Evolutionary conservation across 2,797 vertebrate genomes (phyloP), one percentile per base, ranked within the genome.

Genomic region (Ispidina picta): DNA sequence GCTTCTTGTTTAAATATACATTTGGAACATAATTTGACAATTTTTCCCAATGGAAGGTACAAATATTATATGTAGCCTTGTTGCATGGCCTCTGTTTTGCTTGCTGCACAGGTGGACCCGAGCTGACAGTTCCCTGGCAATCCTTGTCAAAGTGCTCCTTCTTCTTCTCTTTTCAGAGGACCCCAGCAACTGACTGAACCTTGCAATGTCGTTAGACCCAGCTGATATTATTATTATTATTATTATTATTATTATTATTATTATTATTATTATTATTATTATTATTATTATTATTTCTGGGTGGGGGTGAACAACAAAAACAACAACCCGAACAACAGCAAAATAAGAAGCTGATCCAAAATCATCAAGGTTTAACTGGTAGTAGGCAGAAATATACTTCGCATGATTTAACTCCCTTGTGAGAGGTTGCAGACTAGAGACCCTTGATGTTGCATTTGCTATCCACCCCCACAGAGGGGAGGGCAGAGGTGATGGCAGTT

Each of bases 1-100:
- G 20, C 56, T 82, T 92, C 80, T 91, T 84, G 44, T 87, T 92
- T 94, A 79, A 92, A 95, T 95, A 91, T 77, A 79, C 22, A 28
- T 37, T 29, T 29, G 71, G 60, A 83, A 84, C n/a, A 28, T 48
- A 76, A 55, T 43, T 73, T 75, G 55, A 22, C 79, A 31, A 48
- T 58, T 84, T 82, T 91, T 58, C 69, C 18, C 71, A 46, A 15
- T 6, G 44, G 44, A 48, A 89, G 85, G 31, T 76, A 48, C 29
- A 91, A 89, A 75, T 59, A 65, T 60, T 65, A 51, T 18, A 12
- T 10, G 80, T 55, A 88, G 89, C 76, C 49, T 86, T 90, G 83
- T 8, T n/a, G n/a, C 4, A 1, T 51, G 80, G 85, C 43, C 37
- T 75, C 71, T 55, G 10, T 33, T 58, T 35, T 88, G 49, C 17